Evolutionary conservation across 2,888 invertebrate species (phyloP), one percentile per base, ranked within the genome.

Genomic region (Eueremaeus valkanovi): DNA sequence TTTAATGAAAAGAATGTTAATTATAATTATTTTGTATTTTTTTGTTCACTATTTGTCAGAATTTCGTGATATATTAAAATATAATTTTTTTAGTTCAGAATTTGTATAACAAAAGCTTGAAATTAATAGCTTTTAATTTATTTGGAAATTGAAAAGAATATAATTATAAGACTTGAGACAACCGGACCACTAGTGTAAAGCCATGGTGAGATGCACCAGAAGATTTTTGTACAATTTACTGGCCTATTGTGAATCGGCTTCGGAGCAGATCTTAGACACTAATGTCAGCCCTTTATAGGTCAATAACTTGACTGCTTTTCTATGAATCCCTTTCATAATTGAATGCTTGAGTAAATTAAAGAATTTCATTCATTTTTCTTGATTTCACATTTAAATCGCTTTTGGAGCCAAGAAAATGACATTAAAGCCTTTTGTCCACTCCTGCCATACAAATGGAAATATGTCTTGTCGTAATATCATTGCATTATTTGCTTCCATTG

Each of bases 221-320:
- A 16, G 16, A 45, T 45, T 16, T 11, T 16, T 16, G 9, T 11
- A 3, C 45, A 45, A 16, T 16, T 11, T 45, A 36, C 18, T 21
- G 21, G 9, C 21, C 33, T 66, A 27, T 42, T 70, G 45, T 70
- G 1, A 29, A 45, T 3, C 24, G 16, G 36, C 45, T 45, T 42
- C 21, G 21, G 45, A 42, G 70, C 70, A 70, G 3, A 70, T 13
- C 70, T n/a, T 11, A 66, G 21, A 70, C 18, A 70, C 1, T 27
- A 45, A 11, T 42, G 40, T 18, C 42, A 45, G 6, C 24, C 21
- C 40, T 45, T 70, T 70, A 1, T 70, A 45, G 70, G 70, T 70
- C 70, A 70, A 45, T 70, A 70, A 70, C 70, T 70, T 45, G 42
- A 70, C 45, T 70, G 70, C 40, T 9, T 42, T 68, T 68, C 27